Evolutionary conservation across 1,140 invertebrate genomes (phyloP), one percentile per base, ranked within the genome.

Genomic region (Drosophila tsacasi): DNA sequence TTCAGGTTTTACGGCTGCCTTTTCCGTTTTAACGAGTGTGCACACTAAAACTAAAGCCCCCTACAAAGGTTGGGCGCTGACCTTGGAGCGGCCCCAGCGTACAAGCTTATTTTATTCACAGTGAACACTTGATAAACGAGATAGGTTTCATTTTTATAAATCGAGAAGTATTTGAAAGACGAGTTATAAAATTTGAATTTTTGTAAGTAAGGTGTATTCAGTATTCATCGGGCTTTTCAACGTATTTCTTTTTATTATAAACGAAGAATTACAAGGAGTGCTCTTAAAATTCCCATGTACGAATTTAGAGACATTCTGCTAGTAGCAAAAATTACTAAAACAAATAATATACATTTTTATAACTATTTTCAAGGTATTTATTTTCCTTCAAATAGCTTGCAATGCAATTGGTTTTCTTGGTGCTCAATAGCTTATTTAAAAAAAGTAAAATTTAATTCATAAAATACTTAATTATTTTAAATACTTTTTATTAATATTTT

Each of bases 11-110:
- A 40, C 47, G 44, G 37, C 50, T 15, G 54, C 47, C 42, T 13
- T 57, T 44, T 66, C 54, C 39, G 30, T 54, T 44, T 49, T 39
- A 39, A 71, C 50, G 50, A 71, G 50, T 57, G 50, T 25, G 21
- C 49, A 72, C 30, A 47, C 40, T 58, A 21, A 58, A 6, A 49
- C 46, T 25, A 27, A 67, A 64, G 59, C 60, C 63, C 63, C n/a
- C 17, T 2, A 7, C 57, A 50, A 50, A 68, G 46, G 65, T 68
- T 67, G 65, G 35, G 55, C 63, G 66, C 57, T 73, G 83, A 86
- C 84, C 84, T 86, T 86, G 84, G 83, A 72, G 54, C 13, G 32
- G 32, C 35, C 54, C 35, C 25, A 39, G 5, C 35, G 37, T 1
- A 39, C 54, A 25, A 4, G n/a, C 32, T 55, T 23, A 39, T 23